Conservation (phyloP, 2,113 vertebrate species). For the Penelope pileata region DNA sequence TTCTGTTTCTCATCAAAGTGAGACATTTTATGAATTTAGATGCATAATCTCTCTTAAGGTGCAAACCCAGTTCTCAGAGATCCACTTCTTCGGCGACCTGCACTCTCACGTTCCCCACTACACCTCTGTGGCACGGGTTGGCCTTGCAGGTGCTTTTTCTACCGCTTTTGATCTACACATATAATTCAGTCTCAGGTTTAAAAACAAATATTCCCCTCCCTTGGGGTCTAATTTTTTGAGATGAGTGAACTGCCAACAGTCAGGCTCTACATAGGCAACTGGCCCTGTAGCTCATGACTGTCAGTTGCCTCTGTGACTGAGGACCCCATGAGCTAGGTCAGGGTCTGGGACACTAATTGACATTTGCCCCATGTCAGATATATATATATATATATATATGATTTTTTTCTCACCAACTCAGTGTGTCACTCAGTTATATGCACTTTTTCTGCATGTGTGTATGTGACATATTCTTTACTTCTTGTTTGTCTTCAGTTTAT, state of each 20-base stretch:
- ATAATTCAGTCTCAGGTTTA: background rate
- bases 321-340: background rate
- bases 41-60: too few relatives aligned
- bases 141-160: background rate
- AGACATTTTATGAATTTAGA: background rate
- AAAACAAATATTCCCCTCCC: background rate
- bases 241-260: background rate
- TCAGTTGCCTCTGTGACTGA: background rate
- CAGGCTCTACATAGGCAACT: background rate
- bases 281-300: background rate
- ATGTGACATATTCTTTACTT: background rate
- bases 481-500: background rate
- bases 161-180: background rate
- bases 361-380: background rate
- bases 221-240: background rate
- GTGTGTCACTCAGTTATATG: background rate
- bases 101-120: background rate
- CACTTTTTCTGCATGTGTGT: background rate
- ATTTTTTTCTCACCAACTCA: background rate
- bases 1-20: background rate
- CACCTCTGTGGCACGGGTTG: background rate
- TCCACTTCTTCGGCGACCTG: background rate
- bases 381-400: rapidly evolving
- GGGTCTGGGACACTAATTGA: background rate
- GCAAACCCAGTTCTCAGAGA: background rate